Conservation (phyloP, 2,113 vertebrate genomes). For the Cyrtonyx montezumae region DNA sequence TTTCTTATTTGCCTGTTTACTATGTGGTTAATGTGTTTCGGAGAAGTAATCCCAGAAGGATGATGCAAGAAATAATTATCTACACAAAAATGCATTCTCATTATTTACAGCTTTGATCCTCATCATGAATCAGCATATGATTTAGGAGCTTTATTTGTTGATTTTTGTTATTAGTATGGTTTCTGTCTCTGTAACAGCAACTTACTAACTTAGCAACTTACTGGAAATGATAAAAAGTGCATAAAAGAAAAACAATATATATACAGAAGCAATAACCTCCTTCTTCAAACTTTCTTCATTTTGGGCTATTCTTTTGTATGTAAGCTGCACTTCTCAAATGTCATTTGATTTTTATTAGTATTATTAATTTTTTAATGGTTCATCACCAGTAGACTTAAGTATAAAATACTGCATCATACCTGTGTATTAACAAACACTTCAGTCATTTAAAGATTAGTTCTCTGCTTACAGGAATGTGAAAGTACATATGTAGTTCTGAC, state of each 20-base stretch:
- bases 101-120: constrained; percentile 59
- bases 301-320: background rate
- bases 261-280: background rate
- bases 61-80: constrained; percentile 3
- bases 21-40: background rate
- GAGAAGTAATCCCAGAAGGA: background rate
- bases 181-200: constrained; percentile 34
- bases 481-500: background rate
- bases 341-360: background rate
- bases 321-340: background rate
- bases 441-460: background rate
- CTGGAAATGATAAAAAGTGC: constrained; percentile 67
- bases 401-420: background rate
- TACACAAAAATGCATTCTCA: constrained; percentile 2
- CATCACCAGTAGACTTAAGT: background rate
- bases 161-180: background rate
- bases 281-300: background rate
- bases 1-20: background rate
- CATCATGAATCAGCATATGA: constrained; percentile 4
- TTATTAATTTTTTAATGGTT: background rate
- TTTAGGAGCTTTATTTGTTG: background rate
- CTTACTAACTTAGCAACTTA: too few relatives aligned
- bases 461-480: background rate
- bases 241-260: constrained; percentile 31
- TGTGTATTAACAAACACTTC: background rate